Evolutionary conservation across 2,113 vertebrate genomes (phyloP).

Genomic region (Willisornis vidua): DNA sequence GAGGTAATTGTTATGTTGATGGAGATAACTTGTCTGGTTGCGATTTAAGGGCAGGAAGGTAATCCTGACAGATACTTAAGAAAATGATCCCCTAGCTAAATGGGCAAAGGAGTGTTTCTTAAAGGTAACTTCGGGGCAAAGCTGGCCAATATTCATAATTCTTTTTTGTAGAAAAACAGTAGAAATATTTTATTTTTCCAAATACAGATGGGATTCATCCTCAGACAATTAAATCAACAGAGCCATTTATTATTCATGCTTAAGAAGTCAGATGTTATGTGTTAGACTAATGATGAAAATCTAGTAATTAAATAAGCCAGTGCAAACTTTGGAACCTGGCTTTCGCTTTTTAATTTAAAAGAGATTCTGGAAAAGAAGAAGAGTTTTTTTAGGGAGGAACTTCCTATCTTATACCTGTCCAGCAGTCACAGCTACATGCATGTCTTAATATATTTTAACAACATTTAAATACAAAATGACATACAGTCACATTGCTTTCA

Average conservation of each 20-base stretch:
- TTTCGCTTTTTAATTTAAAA: constrained; percentile 11
- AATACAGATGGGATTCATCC: not conserved
- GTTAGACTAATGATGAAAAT: not conserved
- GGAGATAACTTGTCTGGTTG: constrained; percentile 43
- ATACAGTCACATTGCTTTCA: not conserved
- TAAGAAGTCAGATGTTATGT: constrained; percentile 23
- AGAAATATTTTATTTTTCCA: constrained; percentile 1
- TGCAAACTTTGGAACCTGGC: not conserved
- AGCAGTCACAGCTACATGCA: not conserved
- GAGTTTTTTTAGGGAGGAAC: not conserved
- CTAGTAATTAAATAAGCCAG: not conserved
- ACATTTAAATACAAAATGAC: not conserved
- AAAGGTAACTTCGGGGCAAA: not conserved
- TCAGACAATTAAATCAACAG: not conserved
- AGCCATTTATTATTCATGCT: not conserved
- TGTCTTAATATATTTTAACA: not conserved
- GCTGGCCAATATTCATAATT: not conserved
- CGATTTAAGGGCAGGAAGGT: constrained; percentile 18
- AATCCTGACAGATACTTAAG: constrained; percentile 2
- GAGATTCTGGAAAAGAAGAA: not conserved
- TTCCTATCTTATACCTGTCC: not conserved
- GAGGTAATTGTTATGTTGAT: constrained; percentile 36
- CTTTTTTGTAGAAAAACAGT: not conserved
- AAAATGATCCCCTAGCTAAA: not conserved
- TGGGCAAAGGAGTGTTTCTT: not conserved